Base-by-base conservation (phyloP, 2,113 vertebrate genomes). In the Genyomyrus donnyi region DNA sequence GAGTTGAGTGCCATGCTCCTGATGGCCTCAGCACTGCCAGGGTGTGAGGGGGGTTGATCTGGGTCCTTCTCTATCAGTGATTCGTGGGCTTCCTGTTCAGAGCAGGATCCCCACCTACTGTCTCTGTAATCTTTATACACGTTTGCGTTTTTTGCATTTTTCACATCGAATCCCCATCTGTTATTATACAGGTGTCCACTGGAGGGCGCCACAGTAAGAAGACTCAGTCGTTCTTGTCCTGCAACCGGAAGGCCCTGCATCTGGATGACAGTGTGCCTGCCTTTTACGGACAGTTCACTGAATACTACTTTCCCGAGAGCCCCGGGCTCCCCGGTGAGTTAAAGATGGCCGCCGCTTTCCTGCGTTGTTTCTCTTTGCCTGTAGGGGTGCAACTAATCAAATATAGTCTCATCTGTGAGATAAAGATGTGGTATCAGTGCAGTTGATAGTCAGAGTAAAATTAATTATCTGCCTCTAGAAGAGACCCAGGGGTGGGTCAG, bases 251-350 rank as follows among this genome's bases (percentile, higher is more conserved):
- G 93, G 94, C 94, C 80, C 94, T 96, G 88, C 95, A 90, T 88
- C 94, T 98, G 80, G 96, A 98, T 0, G 93, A 97, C 70, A 95
- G 95, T 90, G 93, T 96, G 9, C 97, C 98, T 88, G 98, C 97
- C 88, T 96, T 99, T 93, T 97, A 99, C 87, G 94, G 99, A 89
- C 98, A 99, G 91, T 99, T 99, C 92, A 99, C 97, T 0, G 98
- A 99, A 87, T 99, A 99, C 94, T 99, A 99, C 95, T 97, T 98
- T 91, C 97, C 98, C 17, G 97, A 99, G 94, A 97, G 96, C 92
- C 94, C 96, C 88, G 94, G 94, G 90, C 95, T 97, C 92, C 95
- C 96, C 94, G 98, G 98, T 99, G 96, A 93, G 90, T 77, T 35
- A 31, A 11, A 86, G 48, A 19, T 83, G 8, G 24, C 13, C 6